Evolutionary conservation across 2,888 invertebrate genomes (phyloP), one percentile per base, ranked within the genome.

Genomic region (Adelphocoris suturalis): DNA sequence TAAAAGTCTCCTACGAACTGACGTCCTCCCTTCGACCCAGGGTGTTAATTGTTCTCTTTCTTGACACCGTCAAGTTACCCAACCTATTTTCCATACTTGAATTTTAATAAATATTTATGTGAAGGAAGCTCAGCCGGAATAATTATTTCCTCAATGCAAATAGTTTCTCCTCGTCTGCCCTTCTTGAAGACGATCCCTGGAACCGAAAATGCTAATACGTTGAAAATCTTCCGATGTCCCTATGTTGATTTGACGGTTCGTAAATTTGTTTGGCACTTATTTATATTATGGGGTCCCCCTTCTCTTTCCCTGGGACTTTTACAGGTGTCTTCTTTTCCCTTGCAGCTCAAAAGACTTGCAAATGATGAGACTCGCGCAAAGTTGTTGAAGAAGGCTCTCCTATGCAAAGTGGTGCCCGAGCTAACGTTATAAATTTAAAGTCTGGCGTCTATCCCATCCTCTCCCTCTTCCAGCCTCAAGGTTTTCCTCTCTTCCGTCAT

Each of bases 341-440:
- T n/a, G 85, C n/a, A 37, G 57, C 37, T 14, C 48, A 57, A 37
- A 85, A 37, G 85, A 85, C 85, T 85, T 85, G 85, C 85, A 85
- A 85, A 85, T 85, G 85, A 85, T 55, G 85, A 23, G 68, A 52
- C 68, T 68, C 23, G 9, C 68, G 52, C 82, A 16, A 52, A 52
- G 82, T 82, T 82, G 82, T 82, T 82, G 52, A 19, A 19, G 78
- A 37, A 19, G 55, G 13, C 57, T 85, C 47, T 75, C 47, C 86
- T 86, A 86, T 86, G 86, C 86, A 75, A 86, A 86, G 75, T 75
- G 86, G 82, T 47, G 68, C 61, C 86, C 75, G 46, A 75, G 86
- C 75, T 86, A 48, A 23, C 86, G 86, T 86, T 86, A 86, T 86
- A 86, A 86, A 86, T 86, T 86, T 86, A 75, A 86, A 86, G 46